Evolutionary conservation across 1,140 invertebrate genomes (phyloP).

Genomic region (Periplaneta americana): DNA sequence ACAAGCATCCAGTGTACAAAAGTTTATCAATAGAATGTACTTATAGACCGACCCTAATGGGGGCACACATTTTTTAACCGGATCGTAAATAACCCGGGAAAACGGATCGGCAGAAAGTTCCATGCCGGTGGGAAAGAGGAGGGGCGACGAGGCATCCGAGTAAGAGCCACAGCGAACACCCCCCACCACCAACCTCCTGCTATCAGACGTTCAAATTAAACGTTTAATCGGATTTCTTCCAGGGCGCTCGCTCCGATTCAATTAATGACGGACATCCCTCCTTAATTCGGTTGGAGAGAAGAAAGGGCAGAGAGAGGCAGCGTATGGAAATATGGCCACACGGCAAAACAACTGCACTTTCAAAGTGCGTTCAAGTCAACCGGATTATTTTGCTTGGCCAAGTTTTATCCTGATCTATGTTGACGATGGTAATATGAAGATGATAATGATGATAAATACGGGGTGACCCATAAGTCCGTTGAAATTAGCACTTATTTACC

Average conservation of each 20-base stretch:
- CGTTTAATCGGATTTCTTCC: constrained; percentile 17
- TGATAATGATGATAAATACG: too few relatives aligned
- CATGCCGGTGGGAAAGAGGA: not conserved
- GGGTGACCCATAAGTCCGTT: too few relatives aligned
- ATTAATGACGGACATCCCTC: constrained; percentile 8
- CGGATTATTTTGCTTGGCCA: too few relatives aligned
- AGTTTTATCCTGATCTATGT: too few relatives aligned
- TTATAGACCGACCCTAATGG: not conserved
- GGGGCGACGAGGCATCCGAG: not conserved
- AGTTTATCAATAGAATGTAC: not conserved
- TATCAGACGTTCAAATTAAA: constrained; percentile 11
- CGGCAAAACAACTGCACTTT: not conserved
- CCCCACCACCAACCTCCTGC: not conserved
- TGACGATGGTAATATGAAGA: too few relatives aligned
- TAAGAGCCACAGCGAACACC: not conserved
- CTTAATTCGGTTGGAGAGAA: constrained; percentile 6
- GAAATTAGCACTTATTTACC: too few relatives aligned
- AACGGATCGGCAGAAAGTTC: not conserved
- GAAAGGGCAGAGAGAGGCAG: not conserved
- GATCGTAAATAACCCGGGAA: too few relatives aligned
- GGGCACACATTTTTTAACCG: not conserved
- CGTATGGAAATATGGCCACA: not conserved
- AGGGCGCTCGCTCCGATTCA: constrained; percentile 6
- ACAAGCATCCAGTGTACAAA: not conserved
- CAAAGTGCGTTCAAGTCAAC: too few relatives aligned